Evolutionary conservation across 2,113 vertebrate genomes (phyloP).

Genomic region (Melospiza georgiana): DNA sequence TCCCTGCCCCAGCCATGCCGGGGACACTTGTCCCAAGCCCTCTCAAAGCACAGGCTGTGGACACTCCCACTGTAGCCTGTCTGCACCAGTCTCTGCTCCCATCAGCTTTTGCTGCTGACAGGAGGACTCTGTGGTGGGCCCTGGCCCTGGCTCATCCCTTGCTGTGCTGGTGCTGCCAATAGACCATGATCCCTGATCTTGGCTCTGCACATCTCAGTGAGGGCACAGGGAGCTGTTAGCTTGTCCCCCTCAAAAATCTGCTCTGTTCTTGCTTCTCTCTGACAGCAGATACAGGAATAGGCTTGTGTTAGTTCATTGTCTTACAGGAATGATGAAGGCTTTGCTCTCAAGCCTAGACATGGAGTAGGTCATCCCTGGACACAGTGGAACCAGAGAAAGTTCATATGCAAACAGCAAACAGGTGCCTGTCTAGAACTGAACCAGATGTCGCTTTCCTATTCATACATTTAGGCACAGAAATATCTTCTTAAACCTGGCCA

Average conservation of each 20-base stretch:
- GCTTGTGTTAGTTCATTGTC: not conserved
- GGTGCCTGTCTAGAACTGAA: not conserved
- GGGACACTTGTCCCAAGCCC: not conserved
- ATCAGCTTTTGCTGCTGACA: not conserved
- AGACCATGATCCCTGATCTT: rapidly evolving
- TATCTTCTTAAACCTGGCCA: not conserved
- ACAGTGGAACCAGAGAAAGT: not conserved
- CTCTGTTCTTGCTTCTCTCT: not conserved
- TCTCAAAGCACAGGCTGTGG: not conserved
- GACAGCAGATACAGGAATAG: not conserved
- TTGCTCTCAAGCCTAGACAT: not conserved
- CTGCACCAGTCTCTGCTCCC: not conserved
- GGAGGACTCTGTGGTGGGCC: not conserved
- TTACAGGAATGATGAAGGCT: not conserved
- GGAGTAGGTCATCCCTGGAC: not conserved
- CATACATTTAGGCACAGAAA: not conserved
- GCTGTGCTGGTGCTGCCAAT: rapidly evolving
- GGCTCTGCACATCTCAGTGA: rapidly evolving
- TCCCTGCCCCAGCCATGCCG: rapidly evolving
- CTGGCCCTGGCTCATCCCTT: not conserved
- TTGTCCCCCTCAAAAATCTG: rapidly evolving
- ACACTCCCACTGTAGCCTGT: not conserved
- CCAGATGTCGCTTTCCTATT: not conserved
- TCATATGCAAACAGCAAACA: not conserved
- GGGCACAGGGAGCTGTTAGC: not conserved